Evolutionary conservation across 2,888 invertebrate species (phyloP), one percentile per base, ranked within the genome.

Genomic region (Mythimna albipuncta): DNA sequence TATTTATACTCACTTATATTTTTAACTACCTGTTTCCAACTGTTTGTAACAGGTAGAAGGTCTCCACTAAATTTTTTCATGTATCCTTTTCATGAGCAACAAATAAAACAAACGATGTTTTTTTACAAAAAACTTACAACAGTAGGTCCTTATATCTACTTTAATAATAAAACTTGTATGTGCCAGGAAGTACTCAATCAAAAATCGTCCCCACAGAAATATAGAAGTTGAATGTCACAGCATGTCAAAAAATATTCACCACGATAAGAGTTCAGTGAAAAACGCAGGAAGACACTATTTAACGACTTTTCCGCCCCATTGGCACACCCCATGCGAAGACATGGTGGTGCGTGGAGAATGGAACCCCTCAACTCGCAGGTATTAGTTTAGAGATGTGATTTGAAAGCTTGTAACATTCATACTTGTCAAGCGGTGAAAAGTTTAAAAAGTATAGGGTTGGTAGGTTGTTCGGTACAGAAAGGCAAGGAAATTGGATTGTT

Each of bases 341-440:
- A 89, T 86, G 85, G 80, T 88, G 89, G 88, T 87, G 86, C 87
- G 90, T 90, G 86, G 88, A 88, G 87, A 89, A 86, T 87, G 72
- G 80, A 81, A 86, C 89, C 83, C 79, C 78, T 81, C 69, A 78
- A 71, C 67, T 70, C 50, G 32, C 74, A 81, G 83, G 80, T 83
- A 86, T 83, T 87, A 86, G 83, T 84, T 81, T 72, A 76, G 76
- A 77, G 69, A 85, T 73, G 76, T 70, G 76, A 77, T 84, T 77
- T 72, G 64, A 77, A 74, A 70, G 75, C 64, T 70, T 70, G 70
- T 79, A 75, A 79, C 74, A 77, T 72, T 75, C 61, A 77, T 69
- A 72, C 55, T 70, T 58, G 69, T 69, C 83, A 76, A 77, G 62
- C 50, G 21, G 32, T 54, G 38, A 62, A 59, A 62, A 61, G 61